phyloP scores from a whole-genome alignment of 2,797 vertebrate species.

The Parauchenoglanis punctatus region DNA sequence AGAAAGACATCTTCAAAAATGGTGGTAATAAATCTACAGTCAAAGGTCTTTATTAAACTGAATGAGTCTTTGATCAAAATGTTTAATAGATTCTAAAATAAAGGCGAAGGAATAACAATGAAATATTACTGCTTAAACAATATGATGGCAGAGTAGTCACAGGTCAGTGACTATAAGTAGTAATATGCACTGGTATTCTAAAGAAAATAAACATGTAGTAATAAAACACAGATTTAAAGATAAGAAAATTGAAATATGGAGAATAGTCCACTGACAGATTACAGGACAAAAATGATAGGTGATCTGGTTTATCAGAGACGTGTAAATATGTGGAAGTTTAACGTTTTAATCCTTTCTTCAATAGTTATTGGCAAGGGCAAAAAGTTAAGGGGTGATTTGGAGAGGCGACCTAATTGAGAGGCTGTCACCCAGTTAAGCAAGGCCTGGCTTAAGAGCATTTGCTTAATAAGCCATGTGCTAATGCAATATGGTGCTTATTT shows the following conservation, averaged over 20 bases:
- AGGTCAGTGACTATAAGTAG: background rate
- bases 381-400: slow-evolving; percentile 72
- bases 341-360: slow-evolving; percentile 59
- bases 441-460: slow-evolving; percentile 78
- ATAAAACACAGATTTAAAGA: background rate
- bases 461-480: slow-evolving; percentile 80
- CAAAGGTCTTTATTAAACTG: background rate
- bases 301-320: background rate
- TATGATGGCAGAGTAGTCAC: background rate
- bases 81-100: background rate
- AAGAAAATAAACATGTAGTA: background rate
- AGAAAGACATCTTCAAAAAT: background rate
- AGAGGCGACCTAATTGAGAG: slow-evolving; percentile 73
- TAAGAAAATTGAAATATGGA: too few species aligned
- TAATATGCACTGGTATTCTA: background rate
- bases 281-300: background rate
- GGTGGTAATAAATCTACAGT: background rate
- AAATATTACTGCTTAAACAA: background rate
- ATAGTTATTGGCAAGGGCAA: slow-evolving; percentile 65
- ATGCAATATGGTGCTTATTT: slow-evolving; percentile 81
- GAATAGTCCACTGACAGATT: background rate
- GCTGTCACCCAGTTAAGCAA: slow-evolving; percentile 80
- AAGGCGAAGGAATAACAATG: background rate
- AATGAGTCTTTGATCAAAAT: slow-evolving; percentile 7
- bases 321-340: slow-evolving; percentile 63